Evolutionary conservation across 2,888 invertebrate genomes (phyloP).

Genomic region (Ischnura elegans): DNA sequence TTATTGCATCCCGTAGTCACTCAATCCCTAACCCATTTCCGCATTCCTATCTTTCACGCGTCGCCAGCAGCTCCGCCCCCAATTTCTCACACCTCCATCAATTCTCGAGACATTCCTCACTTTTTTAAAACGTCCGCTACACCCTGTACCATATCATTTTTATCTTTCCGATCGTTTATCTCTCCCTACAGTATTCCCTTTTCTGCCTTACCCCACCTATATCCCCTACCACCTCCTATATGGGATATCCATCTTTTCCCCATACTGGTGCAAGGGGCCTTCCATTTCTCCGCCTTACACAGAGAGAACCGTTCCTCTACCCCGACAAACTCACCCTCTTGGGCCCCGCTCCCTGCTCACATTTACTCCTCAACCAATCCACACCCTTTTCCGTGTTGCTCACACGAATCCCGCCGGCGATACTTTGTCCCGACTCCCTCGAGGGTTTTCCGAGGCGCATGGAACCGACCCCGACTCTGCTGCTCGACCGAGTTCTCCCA

Average conservation of each 20-base stretch:
- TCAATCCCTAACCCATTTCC: neutral
- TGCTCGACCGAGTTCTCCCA: neutral
- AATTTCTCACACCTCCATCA: conserved; percentile 18
- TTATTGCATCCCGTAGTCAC: neutral
- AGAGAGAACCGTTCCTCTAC: neutral
- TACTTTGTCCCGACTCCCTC: neutral
- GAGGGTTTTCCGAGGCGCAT: neutral
- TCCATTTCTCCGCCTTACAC: neutral
- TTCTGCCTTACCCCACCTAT: neutral
- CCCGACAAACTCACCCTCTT: neutral
- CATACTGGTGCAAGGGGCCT: neutral
- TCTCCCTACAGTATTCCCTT: neutral
- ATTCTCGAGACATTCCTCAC: conserved; percentile 21
- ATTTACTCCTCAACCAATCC: neutral
- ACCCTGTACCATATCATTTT: conserved; percentile 34
- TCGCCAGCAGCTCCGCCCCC: neutral
- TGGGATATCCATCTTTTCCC: neutral
- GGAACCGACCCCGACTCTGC: neutral
- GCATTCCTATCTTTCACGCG: neutral
- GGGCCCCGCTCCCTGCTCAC: neutral
- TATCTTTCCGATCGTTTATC: conserved; percentile 9
- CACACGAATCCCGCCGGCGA: neutral
- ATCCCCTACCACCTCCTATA: neutral
- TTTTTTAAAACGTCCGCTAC: conserved; percentile 28
- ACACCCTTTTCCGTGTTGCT: neutral